Evolutionary conservation across 2,113 vertebrate species (phyloP).

Genomic region (Zosterops pallidus): DNA sequence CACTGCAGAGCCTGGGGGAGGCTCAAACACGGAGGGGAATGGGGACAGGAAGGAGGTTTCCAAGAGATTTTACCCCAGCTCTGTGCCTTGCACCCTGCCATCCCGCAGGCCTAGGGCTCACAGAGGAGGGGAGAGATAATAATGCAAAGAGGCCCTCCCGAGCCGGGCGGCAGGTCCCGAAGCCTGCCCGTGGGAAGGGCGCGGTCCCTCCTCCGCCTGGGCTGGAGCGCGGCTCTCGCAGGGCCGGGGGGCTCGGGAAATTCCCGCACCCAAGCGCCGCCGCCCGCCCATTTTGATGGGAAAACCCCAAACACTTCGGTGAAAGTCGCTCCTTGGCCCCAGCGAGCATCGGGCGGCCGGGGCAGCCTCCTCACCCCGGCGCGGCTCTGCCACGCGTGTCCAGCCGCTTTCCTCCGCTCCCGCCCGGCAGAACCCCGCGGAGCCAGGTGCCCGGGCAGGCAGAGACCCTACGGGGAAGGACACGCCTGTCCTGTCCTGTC

Average conservation of each 20-base stretch:
- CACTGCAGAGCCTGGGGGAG: accelerated
- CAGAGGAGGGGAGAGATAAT: background rate
- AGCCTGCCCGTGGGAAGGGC: background rate
- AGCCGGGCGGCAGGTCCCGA: accelerated
- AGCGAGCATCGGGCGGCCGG: background rate
- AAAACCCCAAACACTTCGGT: background rate
- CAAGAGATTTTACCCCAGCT: background rate
- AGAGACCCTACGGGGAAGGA: background rate
- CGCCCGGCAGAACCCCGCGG: background rate
- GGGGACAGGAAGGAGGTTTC: background rate
- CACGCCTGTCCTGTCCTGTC: background rate
- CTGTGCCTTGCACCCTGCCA: background rate
- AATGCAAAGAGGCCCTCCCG: background rate
- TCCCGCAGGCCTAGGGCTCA: background rate
- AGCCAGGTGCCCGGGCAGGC: background rate
- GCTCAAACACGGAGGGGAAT: background rate
- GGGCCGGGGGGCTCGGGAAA: background rate
- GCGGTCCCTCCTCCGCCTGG: background rate
- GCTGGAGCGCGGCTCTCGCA: background rate
- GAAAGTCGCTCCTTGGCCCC: background rate
- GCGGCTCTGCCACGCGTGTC: background rate
- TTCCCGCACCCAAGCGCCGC: background rate
- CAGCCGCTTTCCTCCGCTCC: background rate
- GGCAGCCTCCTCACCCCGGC: background rate
- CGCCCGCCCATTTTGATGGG: background rate